A percentile compares a stretch with the other conserved stretches of the same genome.
These are phyloP conservation scores for Melangyna quadrimaculata DNA, from an alignment of 2,888 invertebrate species.

Conservation along the genomic window DNA sequence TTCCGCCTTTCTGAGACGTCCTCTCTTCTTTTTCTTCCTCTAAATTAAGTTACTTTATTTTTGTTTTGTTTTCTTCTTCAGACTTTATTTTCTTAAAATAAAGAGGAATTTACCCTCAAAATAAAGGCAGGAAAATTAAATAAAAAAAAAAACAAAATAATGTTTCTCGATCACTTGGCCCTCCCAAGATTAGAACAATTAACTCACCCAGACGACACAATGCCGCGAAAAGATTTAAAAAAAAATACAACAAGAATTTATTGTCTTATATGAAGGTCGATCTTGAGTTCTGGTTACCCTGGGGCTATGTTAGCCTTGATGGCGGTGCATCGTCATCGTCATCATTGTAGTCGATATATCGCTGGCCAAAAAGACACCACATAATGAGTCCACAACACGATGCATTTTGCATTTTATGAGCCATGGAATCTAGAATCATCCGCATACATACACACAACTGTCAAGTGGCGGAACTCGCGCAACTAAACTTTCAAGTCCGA, in stretches of 20 bases:
- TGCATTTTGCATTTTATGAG: conserved; percentile 70
- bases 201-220: conserved; percentile 68
- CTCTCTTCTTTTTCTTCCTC: conserved; percentile 14
- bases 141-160: neutral
- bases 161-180: conserved; percentile 62
- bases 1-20: conserved; percentile 56
- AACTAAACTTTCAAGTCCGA: neutral
- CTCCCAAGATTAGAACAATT: conserved; percentile 72
- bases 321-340: conserved; percentile 19
- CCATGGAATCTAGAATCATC: conserved; percentile 68
- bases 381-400: conserved; percentile 70
- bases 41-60: conserved; percentile 11
- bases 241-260: neutral
- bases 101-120: conserved; percentile 49
- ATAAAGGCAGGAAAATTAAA: conserved; percentile 1
- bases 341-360: conserved; percentile 11
- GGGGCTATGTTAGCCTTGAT: conserved; percentile 6
- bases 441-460: conserved; percentile 70
- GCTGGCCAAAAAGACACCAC: conserved; percentile 43
- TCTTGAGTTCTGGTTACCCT: conserved; percentile 32
- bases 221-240: neutral
- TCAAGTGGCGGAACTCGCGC: conserved; percentile 55
- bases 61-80: conserved; percentile 18
- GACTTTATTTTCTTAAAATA: conserved; percentile 37
- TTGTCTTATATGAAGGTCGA: conserved; percentile 45